A percentile compares a stretch with the other conserved stretches of the same genome.
Evolutionary conservation across 2,113 vertebrate genomes (phyloP).

Genomic region (Oryzias melastigma): DNA sequence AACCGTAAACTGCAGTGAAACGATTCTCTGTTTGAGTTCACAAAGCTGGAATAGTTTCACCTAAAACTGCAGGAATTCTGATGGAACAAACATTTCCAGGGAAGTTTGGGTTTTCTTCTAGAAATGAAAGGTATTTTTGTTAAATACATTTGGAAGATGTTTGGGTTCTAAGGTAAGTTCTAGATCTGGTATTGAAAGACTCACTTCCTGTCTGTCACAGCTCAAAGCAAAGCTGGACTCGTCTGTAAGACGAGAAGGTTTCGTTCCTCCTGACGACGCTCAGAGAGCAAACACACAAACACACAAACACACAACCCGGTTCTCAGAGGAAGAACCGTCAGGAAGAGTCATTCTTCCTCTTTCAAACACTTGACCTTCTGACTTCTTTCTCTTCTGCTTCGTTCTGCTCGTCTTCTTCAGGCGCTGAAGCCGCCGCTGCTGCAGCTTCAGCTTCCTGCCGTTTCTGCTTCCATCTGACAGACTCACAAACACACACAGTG

Average conservation of each 20-base stretch:
- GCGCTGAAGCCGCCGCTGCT: constrained; percentile 38
- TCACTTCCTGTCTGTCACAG: neutral
- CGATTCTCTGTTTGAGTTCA: too few species aligned
- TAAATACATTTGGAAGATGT: too few species aligned
- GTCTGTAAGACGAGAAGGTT: constrained; percentile 1
- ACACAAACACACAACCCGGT: constrained; percentile 18
- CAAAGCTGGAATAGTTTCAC: too few species aligned
- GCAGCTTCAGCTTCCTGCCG: constrained; percentile 20
- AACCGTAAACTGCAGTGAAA: too few species aligned
- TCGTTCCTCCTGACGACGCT: constrained; percentile 4
- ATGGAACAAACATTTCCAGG: too few species aligned
- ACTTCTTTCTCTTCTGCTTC: constrained; percentile 18
- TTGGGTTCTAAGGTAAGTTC: too few species aligned
- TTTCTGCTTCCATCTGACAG: neutral
- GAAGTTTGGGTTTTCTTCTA: too few species aligned
- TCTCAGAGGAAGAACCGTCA: constrained; percentile 19
- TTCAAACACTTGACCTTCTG: constrained; percentile 50
- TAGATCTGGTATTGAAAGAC: too few species aligned
- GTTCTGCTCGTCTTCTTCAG: constrained; percentile 38
- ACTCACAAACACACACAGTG: constrained; percentile 10
- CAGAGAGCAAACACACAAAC: constrained; percentile 18
- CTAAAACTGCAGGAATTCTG: too few species aligned
- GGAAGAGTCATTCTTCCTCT: constrained; percentile 37
- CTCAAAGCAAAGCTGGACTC: constrained; percentile 17
- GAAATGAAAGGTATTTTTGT: too few species aligned